Base-by-base conservation (phyloP, 1,140 invertebrate genomes). In the Adelges cooleyi region DNA sequence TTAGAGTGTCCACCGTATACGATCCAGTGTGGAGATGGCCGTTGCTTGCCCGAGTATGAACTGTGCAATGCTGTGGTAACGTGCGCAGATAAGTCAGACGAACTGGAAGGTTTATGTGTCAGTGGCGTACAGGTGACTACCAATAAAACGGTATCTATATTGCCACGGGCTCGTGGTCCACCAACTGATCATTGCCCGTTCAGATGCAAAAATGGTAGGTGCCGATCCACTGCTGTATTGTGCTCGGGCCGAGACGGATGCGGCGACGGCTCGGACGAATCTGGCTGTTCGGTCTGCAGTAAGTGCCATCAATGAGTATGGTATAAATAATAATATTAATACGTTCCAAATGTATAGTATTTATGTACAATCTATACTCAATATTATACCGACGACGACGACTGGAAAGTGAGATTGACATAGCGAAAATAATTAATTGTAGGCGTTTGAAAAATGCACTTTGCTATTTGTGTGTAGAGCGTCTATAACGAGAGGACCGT, bases 221-320 rank as follows among this genome's bases (percentile, higher is more conserved):
- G 91, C 73, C 80, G 91, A 65, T 91, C 89, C 22, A 86, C 86
- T 13, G 89, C 90, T 0, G 87, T 92, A 52, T 82, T 87, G 2
- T 93, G 90, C 74, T 91, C 87, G 11, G 90, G 90, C 9, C 78
- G 85, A 11, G 90, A 93, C 73, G 90, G 90, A 27, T 93, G 91
- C 72, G 90, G 90, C 6, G 90, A 94, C 78, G 86, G 86, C 68
- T 87, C 84, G 44, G 91, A 94, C 73, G 91, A 94, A 76, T 81
- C 81, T 38, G 81, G 82, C 66, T 94, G 91, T 74, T 79, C 79
- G 56, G 86, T 92, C 66, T 93, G 91, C 75, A 83, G 90, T 93
- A 48, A 70, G 71, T 69, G n/a, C n/a, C n/a, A n/a, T n/a, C n/a
- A n/a, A n/a, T n/a, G n/a, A n/a, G n/a, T n/a, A n/a, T n/a, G n/a